phyloP scores from a whole-genome alignment of 2,113 vertebrate genomes.

The Suncus etruscus region DNA sequence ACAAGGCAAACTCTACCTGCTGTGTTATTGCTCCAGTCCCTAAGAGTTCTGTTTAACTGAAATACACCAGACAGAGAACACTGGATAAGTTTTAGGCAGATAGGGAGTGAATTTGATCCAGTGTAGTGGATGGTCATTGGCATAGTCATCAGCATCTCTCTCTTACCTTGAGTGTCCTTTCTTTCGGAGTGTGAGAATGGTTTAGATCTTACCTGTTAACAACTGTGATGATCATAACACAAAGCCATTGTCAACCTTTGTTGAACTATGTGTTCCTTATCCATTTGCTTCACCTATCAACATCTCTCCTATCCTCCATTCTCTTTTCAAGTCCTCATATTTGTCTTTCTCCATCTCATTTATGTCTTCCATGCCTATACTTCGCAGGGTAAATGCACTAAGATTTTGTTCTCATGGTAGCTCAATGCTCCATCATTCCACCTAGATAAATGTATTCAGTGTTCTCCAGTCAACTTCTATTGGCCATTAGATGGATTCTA shows the following conservation, averaged over 20 bases:
- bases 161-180: neutral
- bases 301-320: neutral
- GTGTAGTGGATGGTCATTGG: too few relatives aligned
- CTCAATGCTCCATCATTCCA: neutral
- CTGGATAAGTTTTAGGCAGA: neutral
- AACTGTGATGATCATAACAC: neutral
- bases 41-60: neutral
- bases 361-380: neutral
- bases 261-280: too few relatives aligned
- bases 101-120: neutral
- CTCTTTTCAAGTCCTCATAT: too few relatives aligned
- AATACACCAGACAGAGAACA: neutral
- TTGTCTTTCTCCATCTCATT: neutral
- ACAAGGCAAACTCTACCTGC: too few relatives aligned
- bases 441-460: too few relatives aligned
- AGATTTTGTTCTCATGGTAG: neutral
- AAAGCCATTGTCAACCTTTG: neutral
- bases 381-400: neutral
- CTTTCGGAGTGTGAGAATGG: neutral
- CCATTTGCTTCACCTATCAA: too few relatives aligned
- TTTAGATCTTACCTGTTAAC: neutral
- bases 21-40: too few relatives aligned
- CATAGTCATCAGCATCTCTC: neutral
- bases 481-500: neutral
- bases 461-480: too few relatives aligned